Evolutionary conservation across 2,888 invertebrate species (phyloP).

Genomic region (Acleris sparsana): DNA sequence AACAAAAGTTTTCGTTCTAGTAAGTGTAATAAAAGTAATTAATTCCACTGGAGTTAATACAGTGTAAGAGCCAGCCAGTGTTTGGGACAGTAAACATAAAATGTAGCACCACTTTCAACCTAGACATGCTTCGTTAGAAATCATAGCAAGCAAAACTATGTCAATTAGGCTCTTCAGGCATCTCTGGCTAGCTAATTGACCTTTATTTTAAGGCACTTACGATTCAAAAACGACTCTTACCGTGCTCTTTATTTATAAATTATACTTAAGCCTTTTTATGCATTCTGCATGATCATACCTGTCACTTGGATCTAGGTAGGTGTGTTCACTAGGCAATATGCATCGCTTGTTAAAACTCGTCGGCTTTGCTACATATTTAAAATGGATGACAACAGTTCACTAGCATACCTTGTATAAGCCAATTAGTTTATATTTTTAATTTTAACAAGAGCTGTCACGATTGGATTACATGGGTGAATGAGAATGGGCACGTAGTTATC

Average conservation of each 20-base stretch:
- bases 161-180: conserved; percentile 18
- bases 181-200: conserved; percentile 31
- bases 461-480: too few species aligned
- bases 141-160: conserved; percentile 24
- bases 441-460: too few species aligned
- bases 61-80: neutral
- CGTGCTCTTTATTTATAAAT: conserved; percentile 19
- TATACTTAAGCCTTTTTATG: conserved; percentile 20
- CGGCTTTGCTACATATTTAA: too few species aligned
- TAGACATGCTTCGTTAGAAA: conserved; percentile 22
- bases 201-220: conserved; percentile 26
- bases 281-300: conserved; percentile 33
- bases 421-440: too few species aligned
- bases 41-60: neutral
- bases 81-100: neutral
- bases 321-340: too few species aligned
- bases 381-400: too few species aligned
- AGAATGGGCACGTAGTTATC: too few species aligned
- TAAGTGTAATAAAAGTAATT: neutral
- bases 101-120: conserved; percentile 10
- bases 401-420: too few species aligned
- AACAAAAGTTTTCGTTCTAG: too few species aligned
- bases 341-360: too few species aligned
- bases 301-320: too few species aligned
- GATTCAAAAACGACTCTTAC: conserved; percentile 13